Evolutionary conservation across 2,888 invertebrate species (phyloP).

Genomic region (Andrena hattorfiana): DNA sequence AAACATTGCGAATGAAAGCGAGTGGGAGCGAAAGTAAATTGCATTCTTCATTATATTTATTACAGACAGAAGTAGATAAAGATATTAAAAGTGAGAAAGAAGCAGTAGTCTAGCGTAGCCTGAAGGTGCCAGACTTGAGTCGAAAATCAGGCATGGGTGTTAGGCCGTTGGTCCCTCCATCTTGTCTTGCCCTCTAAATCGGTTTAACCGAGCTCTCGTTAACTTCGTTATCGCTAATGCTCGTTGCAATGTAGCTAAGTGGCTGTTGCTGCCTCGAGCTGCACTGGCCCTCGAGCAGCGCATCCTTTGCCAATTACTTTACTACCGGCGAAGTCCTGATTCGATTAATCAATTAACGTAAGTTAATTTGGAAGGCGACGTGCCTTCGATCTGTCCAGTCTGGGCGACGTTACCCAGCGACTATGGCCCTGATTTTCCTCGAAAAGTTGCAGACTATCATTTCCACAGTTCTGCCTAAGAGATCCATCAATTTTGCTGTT

Average conservation of each 20-base stretch:
- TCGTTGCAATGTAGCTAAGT: conserved; percentile 81
- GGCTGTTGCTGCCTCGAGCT: conserved; percentile 78
- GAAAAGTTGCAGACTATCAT: neutral
- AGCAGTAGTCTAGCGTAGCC: conserved; percentile 64
- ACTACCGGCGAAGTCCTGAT: conserved; percentile 70
- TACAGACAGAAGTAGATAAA: neutral
- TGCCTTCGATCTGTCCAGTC: conserved; percentile 31
- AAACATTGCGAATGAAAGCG: neutral
- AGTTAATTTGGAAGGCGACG: conserved; percentile 48
- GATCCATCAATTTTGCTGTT: too few relatives aligned
- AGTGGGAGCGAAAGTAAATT: neutral
- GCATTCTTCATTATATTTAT: neutral
- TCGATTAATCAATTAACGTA: conserved; percentile 73
- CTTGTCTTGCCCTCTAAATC: conserved; percentile 66
- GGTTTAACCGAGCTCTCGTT: conserved; percentile 82
- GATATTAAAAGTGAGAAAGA: conserved; percentile 23
- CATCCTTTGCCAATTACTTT: conserved; percentile 80
- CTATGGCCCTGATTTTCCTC: conserved; percentile 19
- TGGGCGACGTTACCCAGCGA: neutral
- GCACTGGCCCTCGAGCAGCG: conserved; percentile 69
- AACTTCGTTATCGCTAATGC: conserved; percentile 81
- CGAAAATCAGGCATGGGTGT: conserved; percentile 75
- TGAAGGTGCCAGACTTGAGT: conserved; percentile 69
- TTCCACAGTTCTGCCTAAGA: neutral
- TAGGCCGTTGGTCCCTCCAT: conserved; percentile 62